Percentiles rank a stretch among this genome's conserved stretches.
Conservation (phyloP, 1,140 invertebrate genomes). For the Drosophila trapezifrons region DNA sequence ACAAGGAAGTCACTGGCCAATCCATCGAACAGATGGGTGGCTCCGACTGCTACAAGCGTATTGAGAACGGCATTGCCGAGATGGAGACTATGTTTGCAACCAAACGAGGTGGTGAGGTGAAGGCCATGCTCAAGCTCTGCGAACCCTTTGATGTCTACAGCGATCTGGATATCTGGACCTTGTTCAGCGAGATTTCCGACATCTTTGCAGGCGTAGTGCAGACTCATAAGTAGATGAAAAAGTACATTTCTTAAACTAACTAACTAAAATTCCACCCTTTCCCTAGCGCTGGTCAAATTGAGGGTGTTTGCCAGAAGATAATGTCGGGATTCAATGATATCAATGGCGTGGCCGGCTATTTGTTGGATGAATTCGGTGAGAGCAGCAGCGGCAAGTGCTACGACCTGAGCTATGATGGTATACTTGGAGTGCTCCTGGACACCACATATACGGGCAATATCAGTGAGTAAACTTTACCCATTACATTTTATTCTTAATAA, state of each 20-base stretch:
- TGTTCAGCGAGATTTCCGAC: constrained; percentile 79
- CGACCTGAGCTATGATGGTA: constrained; percentile 69
- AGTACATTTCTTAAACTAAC: neutral
- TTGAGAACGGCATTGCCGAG: constrained; percentile 85
- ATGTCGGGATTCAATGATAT: constrained; percentile 67
- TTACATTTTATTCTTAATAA: neutral
- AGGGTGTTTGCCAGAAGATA: constrained; percentile 68
- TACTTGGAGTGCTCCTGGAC: constrained; percentile 51
- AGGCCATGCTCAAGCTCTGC: constrained; percentile 83
- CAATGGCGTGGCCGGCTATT: constrained; percentile 59
- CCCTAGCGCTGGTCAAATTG: constrained; percentile 69
- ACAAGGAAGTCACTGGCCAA: constrained; percentile 81
- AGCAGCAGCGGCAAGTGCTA: constrained; percentile 45
- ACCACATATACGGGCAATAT: constrained; percentile 60
- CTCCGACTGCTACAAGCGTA: constrained; percentile 84
- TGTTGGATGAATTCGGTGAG: constrained; percentile 48
- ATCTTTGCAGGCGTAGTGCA: constrained; percentile 78
- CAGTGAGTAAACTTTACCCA: constrained; percentile 45
- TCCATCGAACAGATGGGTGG: constrained; percentile 83
- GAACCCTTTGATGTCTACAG: constrained; percentile 70
- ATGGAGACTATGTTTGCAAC: constrained; percentile 81
- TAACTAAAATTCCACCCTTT: too few relatives aligned
- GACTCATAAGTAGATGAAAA: constrained; percentile 69
- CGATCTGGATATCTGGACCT: constrained; percentile 76
- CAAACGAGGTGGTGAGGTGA: constrained; percentile 65